These are phyloP conservation scores for Cephus sareptanus DNA, from an alignment of 2,888 invertebrate species.

Conservation along the genomic window DNA sequence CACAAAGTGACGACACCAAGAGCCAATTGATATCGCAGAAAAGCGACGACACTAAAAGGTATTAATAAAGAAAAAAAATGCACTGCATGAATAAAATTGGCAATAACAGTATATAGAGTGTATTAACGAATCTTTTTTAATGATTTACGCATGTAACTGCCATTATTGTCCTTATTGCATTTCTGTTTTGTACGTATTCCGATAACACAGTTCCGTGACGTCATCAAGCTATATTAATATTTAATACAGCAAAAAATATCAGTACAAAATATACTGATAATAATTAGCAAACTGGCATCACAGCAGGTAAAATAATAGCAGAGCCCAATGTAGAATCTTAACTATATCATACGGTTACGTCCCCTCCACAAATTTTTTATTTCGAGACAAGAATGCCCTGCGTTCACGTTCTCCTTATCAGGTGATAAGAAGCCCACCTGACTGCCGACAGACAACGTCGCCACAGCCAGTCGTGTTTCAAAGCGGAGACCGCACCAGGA, in stretches of 20 bases:
- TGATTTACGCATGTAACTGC: background rate
- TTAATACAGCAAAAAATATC: background rate
- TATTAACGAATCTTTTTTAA: background rate
- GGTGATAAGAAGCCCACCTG: conserved; percentile 4
- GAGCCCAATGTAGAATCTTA: background rate
- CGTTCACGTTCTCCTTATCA: conserved; percentile 17
- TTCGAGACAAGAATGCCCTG: background rate
- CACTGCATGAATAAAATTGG: background rate
- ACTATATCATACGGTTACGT: background rate
- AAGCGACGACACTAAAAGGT: background rate
- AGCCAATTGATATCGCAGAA: background rate
- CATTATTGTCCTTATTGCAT: background rate
- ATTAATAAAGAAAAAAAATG: background rate
- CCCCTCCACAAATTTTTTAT: background rate
- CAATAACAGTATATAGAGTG: background rate
- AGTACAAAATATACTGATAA: background rate
- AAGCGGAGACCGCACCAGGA: background rate
- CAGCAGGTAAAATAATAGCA: background rate
- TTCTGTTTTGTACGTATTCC: background rate
- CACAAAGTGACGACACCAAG: background rate
- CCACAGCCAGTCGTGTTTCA: conserved; percentile 24
- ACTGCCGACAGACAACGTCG: conserved; percentile 12
- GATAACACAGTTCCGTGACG: background rate
- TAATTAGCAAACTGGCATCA: background rate
- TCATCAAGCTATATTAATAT: background rate